phyloP scores from a whole-genome alignment of 2,113 vertebrate genomes.

The Bombycilla garrulus region DNA sequence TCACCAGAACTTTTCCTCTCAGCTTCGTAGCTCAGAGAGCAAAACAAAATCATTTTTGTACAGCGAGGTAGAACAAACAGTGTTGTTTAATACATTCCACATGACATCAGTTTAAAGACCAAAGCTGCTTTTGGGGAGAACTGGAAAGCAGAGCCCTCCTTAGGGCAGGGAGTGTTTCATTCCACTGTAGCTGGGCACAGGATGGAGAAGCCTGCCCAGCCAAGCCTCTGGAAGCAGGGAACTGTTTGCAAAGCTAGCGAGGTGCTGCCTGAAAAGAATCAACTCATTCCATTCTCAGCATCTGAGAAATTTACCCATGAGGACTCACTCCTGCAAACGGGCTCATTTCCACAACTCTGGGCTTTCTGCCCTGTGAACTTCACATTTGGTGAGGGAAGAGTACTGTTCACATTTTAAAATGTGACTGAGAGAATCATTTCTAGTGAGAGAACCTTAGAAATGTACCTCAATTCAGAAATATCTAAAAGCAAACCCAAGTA shows the following conservation, averaged over 20 bases:
- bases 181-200: background rate
- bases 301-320: background rate
- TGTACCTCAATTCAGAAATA: background rate
- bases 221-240: accelerated
- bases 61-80: background rate
- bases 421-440: background rate
- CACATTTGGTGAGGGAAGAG: background rate
- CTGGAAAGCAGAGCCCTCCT: background rate
- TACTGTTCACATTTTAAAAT: background rate
- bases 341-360: background rate
- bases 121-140: background rate
- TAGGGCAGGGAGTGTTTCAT: background rate
- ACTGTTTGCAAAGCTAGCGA: background rate
- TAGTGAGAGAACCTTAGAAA: background rate
- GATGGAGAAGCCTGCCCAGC: background rate
- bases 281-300: background rate
- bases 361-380: background rate
- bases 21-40: background rate
- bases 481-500: background rate
- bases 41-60: background rate
- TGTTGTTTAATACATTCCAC: accelerated
- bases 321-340: background rate
- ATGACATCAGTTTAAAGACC: accelerated
- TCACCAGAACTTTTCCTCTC: background rate
- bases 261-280: background rate